Base-by-base conservation (phyloP, 2,797 vertebrate species). In the Hippocampus kuda region DNA sequence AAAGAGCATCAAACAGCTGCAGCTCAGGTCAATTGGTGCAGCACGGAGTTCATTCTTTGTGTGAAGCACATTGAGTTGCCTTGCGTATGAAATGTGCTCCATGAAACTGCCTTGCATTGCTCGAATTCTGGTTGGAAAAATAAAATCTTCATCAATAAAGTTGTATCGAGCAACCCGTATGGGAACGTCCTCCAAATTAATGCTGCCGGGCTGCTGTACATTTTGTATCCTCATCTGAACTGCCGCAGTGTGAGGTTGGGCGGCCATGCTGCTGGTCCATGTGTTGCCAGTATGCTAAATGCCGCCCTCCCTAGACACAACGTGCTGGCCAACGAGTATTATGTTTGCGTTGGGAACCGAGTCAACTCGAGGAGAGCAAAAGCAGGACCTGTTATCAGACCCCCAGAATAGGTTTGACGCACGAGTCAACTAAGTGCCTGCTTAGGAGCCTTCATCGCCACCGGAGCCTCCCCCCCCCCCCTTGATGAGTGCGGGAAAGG, bases 341-440 rank as follows among this genome's bases (percentile, higher is more conserved):
- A 62, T 20, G 60, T 62, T 62, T 62, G 60, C 4, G 4, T 38
- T 38, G 60, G 60, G 60, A 62, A 62, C 60, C 60, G 22, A 38
- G 34, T 62, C 60, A 62, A 27, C 34, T 62, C 18, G 7, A 38
- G 54, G 24, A 57, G 24, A 57, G 24, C 16, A 16, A 56, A 56
- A 57, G 54, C 57, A 18, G 41, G 60, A 62, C 18, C 34, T 22
- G 60, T 62, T 62, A 62, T 62, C 34, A 2, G 60, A 62, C 60
- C 41, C 60, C 60, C 10, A 10, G 20, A 62, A 62, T 22, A 22
- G 60, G 18, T 41, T 62, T 41, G 60, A 60, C 57, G 57, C 57
- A 60, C 57, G 3, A 34, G 27, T 30, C 30, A 34, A 30, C 26
- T 60, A 60, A 60, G 27, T 60, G 27, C 57, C 60, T 10, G 60